Evolutionary conservation across 1,140 invertebrate genomes (phyloP).

Genomic region (Drosophila mauritiana): DNA sequence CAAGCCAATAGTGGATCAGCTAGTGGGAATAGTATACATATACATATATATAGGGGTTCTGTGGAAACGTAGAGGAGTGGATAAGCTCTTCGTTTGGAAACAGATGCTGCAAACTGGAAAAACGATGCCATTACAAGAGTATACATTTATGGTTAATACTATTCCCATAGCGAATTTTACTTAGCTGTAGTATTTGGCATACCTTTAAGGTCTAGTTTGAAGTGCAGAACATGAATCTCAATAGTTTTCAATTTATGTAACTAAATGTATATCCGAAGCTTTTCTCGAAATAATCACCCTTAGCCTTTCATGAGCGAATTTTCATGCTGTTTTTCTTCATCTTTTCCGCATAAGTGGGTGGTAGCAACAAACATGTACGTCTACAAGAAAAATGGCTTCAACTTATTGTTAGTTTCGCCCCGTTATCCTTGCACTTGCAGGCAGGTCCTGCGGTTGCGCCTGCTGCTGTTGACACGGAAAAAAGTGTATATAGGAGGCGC

Average conservation of each 20-base stretch:
- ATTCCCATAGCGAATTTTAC: background rate
- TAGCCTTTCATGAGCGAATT: conserved; percentile 6
- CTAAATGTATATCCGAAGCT: background rate
- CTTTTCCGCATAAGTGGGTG: conserved; percentile 19
- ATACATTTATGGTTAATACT: background rate
- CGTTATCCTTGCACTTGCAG: conserved; percentile 72
- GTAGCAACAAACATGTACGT: conserved; percentile 3
- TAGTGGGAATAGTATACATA: conserved; percentile 1
- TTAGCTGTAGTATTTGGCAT: background rate
- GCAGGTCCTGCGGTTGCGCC: conserved; percentile 42
- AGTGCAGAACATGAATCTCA: no score
- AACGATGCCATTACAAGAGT: background rate
- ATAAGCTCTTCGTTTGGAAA: conserved; percentile 51
- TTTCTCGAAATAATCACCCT: conserved; percentile 3
- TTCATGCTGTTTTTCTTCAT: conserved; percentile 19
- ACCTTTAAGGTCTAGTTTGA: no score
- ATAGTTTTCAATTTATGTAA: background rate
- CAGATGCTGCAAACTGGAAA: conserved; percentile 45
- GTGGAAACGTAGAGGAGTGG: background rate
- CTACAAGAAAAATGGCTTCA: conserved; percentile 32
- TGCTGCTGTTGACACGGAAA: conserved; percentile 65
- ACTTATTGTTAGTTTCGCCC: conserved; percentile 45
- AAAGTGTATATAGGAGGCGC: conserved; percentile 39
- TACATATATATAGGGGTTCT: background rate
- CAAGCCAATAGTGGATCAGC: conserved; percentile 9